phyloP scores from a whole-genome alignment of 92 coral and sea anemone genomes.

The Plumapathes pennacea region DNA sequence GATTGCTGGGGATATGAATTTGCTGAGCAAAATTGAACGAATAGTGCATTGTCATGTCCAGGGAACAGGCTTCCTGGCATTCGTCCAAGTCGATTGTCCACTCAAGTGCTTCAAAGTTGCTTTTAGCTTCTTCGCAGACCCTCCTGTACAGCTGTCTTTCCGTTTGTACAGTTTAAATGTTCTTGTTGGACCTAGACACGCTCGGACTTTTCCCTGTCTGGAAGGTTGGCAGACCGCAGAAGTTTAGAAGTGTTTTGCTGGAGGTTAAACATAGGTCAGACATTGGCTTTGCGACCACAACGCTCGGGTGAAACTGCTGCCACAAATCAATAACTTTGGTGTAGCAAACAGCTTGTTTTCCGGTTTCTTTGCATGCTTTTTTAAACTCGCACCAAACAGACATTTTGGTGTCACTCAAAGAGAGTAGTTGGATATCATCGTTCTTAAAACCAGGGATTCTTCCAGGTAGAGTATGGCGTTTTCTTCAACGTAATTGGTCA shows the following conservation, averaged over 20 bases:
- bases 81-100: constrained; percentile 11
- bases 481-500: constrained; percentile 26
- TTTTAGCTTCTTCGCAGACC: constrained; percentile 31
- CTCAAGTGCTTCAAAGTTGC: constrained; percentile 18
- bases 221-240: constrained; percentile 45
- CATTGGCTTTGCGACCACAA: constrained; percentile 62
- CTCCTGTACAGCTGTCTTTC: constrained; percentile 30
- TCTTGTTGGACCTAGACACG: constrained; percentile 39
- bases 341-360: constrained; percentile 39
- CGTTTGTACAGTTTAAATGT: constrained; percentile 38
- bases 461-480: constrained; percentile 43
- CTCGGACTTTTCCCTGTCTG: constrained; percentile 48
- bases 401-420: constrained; percentile 30
- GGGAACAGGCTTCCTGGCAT: constrained; percentile 36
- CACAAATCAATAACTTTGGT: constrained; percentile 30
- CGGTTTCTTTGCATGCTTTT: constrained; percentile 33
- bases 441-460: constrained; percentile 28
- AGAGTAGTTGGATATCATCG: constrained; percentile 17
- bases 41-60: constrained; percentile 39
- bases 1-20: constrained; percentile 45
- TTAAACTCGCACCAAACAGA: constrained; percentile 39
- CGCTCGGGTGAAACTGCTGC: constrained; percentile 39
- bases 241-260: constrained; percentile 58
- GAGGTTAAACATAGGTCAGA: constrained; percentile 54
- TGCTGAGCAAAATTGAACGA: constrained; percentile 60